Percentiles rank a stretch among this genome's conserved stretches.
These are phyloP conservation scores for Pterobdella sp. DNA, from an alignment of 2,888 invertebrate species.

Conservation along the genomic window DNA sequence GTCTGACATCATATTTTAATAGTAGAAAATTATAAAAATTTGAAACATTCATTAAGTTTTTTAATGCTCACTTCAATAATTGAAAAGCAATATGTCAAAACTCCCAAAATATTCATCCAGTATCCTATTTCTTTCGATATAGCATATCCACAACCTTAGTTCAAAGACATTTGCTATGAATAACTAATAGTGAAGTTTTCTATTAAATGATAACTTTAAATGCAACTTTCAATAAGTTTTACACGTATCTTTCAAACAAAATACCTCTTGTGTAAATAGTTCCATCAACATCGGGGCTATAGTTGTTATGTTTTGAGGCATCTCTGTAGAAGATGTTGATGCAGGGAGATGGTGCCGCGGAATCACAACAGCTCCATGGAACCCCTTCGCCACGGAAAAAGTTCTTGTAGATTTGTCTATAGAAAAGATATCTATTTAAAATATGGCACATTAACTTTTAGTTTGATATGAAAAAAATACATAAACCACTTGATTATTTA, in stretches of 20 bases:
- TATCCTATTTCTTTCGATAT: slow-evolving; percentile 16
- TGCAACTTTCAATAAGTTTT: background rate
- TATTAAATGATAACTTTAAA: background rate
- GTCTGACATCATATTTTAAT: background rate
- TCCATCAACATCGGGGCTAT: slow-evolving; percentile 3
- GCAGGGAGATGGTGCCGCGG: slow-evolving; percentile 24
- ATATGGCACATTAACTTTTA: too few species aligned
- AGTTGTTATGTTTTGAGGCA: slow-evolving; percentile 8
- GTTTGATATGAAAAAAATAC: too few species aligned
- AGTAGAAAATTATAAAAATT: background rate
- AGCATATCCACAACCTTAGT: slow-evolving; percentile 18
- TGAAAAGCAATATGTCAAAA: background rate
- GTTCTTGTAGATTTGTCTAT: background rate
- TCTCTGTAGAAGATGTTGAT: slow-evolving; percentile 23
- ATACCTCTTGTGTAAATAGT: slow-evolving; percentile 19
- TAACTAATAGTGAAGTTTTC: background rate
- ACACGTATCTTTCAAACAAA: background rate
- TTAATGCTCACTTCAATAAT: slow-evolving; percentile 5
- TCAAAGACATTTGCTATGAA: background rate
- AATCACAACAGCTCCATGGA: slow-evolving; percentile 33
- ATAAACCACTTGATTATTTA: too few species aligned
- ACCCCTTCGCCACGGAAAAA: slow-evolving; percentile 25
- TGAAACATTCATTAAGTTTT: background rate
- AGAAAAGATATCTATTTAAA: too few species aligned
- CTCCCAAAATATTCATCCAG: slow-evolving; percentile 18